Conservation (phyloP, 2,888 invertebrate species). For the Hydraecia micacea region DNA sequence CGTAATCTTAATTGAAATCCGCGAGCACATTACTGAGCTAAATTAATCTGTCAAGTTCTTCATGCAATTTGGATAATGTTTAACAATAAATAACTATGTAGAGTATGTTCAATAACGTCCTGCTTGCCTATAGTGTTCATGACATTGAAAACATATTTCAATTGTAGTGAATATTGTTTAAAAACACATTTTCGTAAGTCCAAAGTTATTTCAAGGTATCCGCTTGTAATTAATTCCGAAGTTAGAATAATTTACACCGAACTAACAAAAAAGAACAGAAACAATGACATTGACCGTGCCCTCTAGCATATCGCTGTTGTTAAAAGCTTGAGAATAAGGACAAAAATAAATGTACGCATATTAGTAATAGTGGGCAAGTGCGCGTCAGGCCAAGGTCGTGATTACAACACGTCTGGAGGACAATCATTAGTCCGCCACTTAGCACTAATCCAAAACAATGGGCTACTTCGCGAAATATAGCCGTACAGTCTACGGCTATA, state of each 20-base stretch:
- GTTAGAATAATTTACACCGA: constrained; percentile 19
- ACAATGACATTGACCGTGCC: constrained; percentile 42
- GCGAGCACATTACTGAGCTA: not conserved
- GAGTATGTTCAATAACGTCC: constrained; percentile 20
- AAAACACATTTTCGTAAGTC: constrained; percentile 27
- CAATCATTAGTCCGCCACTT: constrained; percentile 70
- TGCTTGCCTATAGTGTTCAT: not conserved
- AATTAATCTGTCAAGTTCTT: not conserved
- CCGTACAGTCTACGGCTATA: too few species aligned
- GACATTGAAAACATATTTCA: constrained; percentile 27
- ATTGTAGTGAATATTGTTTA: constrained; percentile 25
- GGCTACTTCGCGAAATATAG: constrained; percentile 37
- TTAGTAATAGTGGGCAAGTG: constrained; percentile 61
- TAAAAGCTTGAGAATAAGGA: constrained; percentile 54
- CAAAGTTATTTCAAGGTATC: constrained; percentile 37
- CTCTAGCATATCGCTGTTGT: constrained; percentile 27
- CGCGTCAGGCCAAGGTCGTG: constrained; percentile 71
- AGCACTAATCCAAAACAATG: constrained; percentile 69
- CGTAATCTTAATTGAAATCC: constrained; percentile 1
- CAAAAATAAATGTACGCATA: constrained; percentile 55
- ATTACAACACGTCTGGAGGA: constrained; percentile 72
- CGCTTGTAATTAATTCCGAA: constrained; percentile 25
- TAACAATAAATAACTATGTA: constrained; percentile 2
- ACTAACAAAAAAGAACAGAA: constrained; percentile 31
- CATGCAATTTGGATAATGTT: constrained; percentile 9